Conservation (phyloP, 2,888 invertebrate genomes). For the Macrophya alboannulata region DNA sequence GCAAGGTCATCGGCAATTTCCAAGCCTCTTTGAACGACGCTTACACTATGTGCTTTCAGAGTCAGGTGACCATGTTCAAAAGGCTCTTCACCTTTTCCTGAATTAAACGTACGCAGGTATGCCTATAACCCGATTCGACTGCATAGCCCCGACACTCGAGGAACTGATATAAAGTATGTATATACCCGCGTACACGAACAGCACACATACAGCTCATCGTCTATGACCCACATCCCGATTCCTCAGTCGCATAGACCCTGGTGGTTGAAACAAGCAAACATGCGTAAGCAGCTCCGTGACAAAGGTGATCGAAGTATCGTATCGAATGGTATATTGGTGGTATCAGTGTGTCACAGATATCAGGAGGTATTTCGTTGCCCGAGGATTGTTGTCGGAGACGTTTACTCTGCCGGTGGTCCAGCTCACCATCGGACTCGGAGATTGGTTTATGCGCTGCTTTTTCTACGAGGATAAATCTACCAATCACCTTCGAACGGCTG, state of each 20-base stretch:
- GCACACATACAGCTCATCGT: neutral
- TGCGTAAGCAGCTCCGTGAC: conserved; percentile 44
- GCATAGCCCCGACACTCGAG: neutral
- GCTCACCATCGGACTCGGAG: neutral
- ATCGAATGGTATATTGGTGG: conserved; percentile 47
- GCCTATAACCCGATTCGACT: neutral
- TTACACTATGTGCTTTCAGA: neutral
- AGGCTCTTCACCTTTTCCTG: neutral
- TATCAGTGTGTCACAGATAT: conserved; percentile 45
- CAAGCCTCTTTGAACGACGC: neutral
- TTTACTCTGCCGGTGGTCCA: conserved; percentile 48
- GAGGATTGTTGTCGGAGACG: conserved; percentile 29
- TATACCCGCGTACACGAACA: neutral
- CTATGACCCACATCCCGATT: conserved; percentile 34
- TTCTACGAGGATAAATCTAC: conserved; percentile 40
- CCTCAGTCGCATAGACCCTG: neutral
- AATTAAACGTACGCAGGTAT: neutral
- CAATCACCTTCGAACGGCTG: conserved; percentile 1
- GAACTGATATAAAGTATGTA: conserved; percentile 36
- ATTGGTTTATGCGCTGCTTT: conserved; percentile 40
- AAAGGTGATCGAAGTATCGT: conserved; percentile 50
- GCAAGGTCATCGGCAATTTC: neutral
- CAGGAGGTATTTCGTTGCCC: conserved; percentile 36
- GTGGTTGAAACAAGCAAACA: conserved; percentile 31
- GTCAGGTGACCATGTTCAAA: neutral